These are phyloP conservation scores for Cacoxenus indagator DNA, from an alignment of 2,888 invertebrate species.

Conservation along the genomic window DNA sequence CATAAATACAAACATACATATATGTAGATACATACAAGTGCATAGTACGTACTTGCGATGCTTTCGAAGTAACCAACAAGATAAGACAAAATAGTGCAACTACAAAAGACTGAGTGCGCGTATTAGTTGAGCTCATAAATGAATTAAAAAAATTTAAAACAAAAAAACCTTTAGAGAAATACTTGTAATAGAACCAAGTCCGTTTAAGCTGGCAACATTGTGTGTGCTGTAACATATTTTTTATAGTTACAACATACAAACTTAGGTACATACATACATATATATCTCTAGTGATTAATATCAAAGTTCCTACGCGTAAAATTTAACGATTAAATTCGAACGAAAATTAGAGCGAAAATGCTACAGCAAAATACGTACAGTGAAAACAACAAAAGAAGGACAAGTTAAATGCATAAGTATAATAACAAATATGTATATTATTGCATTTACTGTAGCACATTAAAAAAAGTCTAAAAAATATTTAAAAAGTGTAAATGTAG, in stretches of 20 bases:
- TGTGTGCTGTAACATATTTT: conserved; percentile 48
- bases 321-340: conserved; percentile 29
- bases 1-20: conserved; percentile 21
- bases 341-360: conserved; percentile 24
- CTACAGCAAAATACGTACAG: conserved; percentile 54
- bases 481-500: too few relatives aligned
- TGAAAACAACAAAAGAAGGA: conserved; percentile 49
- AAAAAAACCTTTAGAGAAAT: conserved; percentile 25
- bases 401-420: too few relatives aligned
- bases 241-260: conserved; percentile 39
- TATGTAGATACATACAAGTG: too few relatives aligned
- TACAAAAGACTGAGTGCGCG: conserved; percentile 68
- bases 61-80: conserved; percentile 41
- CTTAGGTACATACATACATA: conserved; percentile 1
- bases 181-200: conserved; percentile 52
- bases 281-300: conserved; percentile 65
- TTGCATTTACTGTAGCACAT: too few relatives aligned
- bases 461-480: too few relatives aligned
- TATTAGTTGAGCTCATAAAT: conserved; percentile 63
- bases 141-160: conserved; percentile 27
- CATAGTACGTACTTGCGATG: background rate
- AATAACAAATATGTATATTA: too few relatives aligned
- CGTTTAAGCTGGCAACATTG: conserved; percentile 61
- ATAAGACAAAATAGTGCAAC: conserved; percentile 61
- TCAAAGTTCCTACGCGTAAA: conserved; percentile 67